phyloP scores from a whole-genome alignment of 2,797 vertebrate species.

The Lithobates sylvaticus region DNA sequence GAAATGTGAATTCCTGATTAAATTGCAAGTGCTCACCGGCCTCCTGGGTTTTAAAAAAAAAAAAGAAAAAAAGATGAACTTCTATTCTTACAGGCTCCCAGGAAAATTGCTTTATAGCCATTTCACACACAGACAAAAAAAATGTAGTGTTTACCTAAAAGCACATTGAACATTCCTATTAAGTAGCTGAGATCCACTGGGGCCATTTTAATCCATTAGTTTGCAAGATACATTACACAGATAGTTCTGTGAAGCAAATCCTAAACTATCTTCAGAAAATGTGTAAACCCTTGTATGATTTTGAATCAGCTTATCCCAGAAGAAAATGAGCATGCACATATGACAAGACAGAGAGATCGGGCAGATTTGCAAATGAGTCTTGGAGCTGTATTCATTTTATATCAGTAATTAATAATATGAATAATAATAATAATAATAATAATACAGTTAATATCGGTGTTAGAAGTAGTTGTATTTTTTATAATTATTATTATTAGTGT shows the following conservation, averaged over 20 bases:
- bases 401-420: neutral
- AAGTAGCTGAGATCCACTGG: slow-evolving; percentile 52
- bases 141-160: slow-evolving; percentile 66
- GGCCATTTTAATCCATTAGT: slow-evolving; percentile 46
- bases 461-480: too few species aligned
- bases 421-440: neutral
- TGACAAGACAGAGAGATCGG: slow-evolving; percentile 22
- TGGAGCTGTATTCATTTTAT: neutral
- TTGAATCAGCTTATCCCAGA: slow-evolving; percentile 54
- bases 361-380: slow-evolving; percentile 47
- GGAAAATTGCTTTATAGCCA: slow-evolving; percentile 65
- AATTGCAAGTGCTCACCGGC: slow-evolving; percentile 64
- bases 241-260: slow-evolving; percentile 41
- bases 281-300: slow-evolving; percentile 53
- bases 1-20: slow-evolving; percentile 72
- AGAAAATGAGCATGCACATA: slow-evolving; percentile 60
- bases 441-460: too few species aligned
- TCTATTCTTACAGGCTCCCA: slow-evolving; percentile 64
- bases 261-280: slow-evolving; percentile 54
- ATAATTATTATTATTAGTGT: too few species aligned
- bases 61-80: slow-evolving; percentile 67
- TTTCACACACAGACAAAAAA: slow-evolving; percentile 62
- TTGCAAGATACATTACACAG: slow-evolving; percentile 20
- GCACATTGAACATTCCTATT: slow-evolving; percentile 58
- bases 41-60: slow-evolving; percentile 68